A percentile compares a stretch with the other conserved stretches of the same genome.
Evolutionary conservation across 2,888 invertebrate species (phyloP).

Genomic region (Eubasilissa splendida): DNA sequence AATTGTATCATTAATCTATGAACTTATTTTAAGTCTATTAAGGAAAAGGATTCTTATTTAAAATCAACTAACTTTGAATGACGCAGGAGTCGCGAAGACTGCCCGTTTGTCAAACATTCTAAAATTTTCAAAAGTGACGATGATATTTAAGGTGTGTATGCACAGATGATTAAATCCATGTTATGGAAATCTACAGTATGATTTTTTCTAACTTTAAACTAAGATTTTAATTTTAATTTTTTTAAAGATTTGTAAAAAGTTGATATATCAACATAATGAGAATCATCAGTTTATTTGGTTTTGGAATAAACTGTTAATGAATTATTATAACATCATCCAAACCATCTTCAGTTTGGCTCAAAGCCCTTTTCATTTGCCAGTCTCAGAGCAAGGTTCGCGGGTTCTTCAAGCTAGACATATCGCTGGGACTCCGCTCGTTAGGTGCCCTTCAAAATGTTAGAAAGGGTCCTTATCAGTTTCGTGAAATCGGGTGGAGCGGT

Average conservation of each 20-base stretch:
- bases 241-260: conserved; percentile 50
- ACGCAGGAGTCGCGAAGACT: conserved; percentile 3
- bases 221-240: conserved; percentile 51
- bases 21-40: conserved; percentile 46
- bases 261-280: conserved; percentile 45
- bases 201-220: conserved; percentile 51
- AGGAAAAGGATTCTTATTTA: conserved; percentile 48
- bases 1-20: conserved; percentile 44
- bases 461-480: too few relatives aligned
- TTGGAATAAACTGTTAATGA: conserved; percentile 37
- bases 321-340: conserved; percentile 45
- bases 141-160: conserved; percentile 58
- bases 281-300: conserved; percentile 41
- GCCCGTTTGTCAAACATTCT: conserved; percentile 34
- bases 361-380: conserved; percentile 37
- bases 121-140: conserved; percentile 43
- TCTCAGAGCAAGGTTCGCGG: conserved; percentile 31
- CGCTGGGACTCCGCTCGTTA: not conserved
- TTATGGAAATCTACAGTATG: conserved; percentile 54
- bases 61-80: conserved; percentile 38
- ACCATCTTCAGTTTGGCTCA: conserved; percentile 34
- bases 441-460: not conserved
- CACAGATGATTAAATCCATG: conserved; percentile 55
- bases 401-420: not conserved
- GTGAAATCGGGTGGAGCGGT: not conserved